These are phyloP conservation scores for Pyrocoelia pectoralis DNA, from an alignment of 2,888 invertebrate species.

Conservation along the genomic window DNA sequence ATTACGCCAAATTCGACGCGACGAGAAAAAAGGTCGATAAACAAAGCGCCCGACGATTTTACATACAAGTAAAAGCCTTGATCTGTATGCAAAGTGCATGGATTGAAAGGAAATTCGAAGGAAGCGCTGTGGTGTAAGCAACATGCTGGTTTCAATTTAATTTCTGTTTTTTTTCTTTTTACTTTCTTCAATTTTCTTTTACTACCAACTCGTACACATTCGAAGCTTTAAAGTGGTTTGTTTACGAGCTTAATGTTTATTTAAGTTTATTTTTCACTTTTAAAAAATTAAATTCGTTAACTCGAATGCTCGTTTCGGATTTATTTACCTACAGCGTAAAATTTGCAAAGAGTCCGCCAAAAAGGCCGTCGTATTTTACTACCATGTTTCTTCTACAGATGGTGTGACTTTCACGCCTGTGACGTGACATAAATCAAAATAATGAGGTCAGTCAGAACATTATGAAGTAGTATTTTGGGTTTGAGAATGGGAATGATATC, in stretches of 20 bases:
- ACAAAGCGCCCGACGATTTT: conserved; percentile 17
- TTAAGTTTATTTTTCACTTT: not conserved
- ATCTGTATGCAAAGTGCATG: conserved; percentile 43
- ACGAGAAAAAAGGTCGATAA: conserved; percentile 23
- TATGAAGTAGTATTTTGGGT: too few species aligned
- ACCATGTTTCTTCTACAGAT: too few species aligned
- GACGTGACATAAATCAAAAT: too few species aligned
- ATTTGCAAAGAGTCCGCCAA: too few species aligned
- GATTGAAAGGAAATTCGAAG: conserved; percentile 42
- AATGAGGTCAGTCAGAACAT: too few species aligned
- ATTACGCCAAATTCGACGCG: not conserved
- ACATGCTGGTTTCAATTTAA: conserved; percentile 35
- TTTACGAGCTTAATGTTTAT: not conserved
- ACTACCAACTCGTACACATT: conserved; percentile 4
- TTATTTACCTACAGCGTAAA: not conserved
- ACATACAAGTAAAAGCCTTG: conserved; percentile 18
- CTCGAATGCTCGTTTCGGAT: not conserved
- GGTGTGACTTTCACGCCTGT: too few species aligned
- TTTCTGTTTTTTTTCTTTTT: conserved; percentile 20
- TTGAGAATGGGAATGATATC: too few species aligned
- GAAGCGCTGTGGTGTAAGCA: conserved; percentile 39
- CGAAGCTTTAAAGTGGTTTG: conserved; percentile 1
- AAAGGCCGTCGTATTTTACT: too few species aligned
- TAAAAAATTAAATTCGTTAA: not conserved
- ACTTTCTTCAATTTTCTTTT: conserved; percentile 9